Conservation (phyloP, 37 sponge, comb jelly and placozoan genomes). For the Axinella damicornis region DNA sequence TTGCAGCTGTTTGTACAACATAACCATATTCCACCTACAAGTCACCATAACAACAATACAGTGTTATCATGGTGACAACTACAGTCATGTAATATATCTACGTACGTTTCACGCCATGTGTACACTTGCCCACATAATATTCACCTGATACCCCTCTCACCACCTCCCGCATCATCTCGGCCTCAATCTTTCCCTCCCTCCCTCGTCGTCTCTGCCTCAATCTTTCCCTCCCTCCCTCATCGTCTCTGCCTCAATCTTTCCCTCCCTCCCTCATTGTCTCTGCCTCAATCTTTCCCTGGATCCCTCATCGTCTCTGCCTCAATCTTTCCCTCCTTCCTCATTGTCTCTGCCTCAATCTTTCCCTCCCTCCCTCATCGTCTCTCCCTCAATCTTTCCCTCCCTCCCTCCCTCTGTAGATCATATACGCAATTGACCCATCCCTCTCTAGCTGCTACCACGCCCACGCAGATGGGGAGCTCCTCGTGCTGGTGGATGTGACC, state of each 20-base stretch:
- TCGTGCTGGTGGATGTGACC: slow-evolving; percentile 90
- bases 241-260: neutral
- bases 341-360: no score
- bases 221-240: neutral
- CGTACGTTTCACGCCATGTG: neutral
- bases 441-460: slow-evolving; percentile 58
- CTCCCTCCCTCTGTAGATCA: slow-evolving; percentile 53
- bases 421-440: slow-evolving; percentile 64
- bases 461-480: slow-evolving; percentile 73
- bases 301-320: neutral
- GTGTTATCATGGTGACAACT: no score
- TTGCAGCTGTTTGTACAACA: no score
- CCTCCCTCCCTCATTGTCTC: neutral
- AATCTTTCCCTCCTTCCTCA: no score
- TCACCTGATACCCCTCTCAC: neutral
- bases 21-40: no score
- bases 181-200: neutral
- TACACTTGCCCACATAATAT: neutral
- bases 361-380: no score
- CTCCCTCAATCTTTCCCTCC: neutral
- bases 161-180: neutral
- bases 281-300: neutral
- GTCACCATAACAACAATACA: no score
- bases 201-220: neutral
- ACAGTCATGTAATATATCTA: neutral